Percentiles rank a stretch among this genome's conserved stretches.
phyloP scores from a whole-genome alignment of 2,797 vertebrate species.

The Artibeus jamaicensis region DNA sequence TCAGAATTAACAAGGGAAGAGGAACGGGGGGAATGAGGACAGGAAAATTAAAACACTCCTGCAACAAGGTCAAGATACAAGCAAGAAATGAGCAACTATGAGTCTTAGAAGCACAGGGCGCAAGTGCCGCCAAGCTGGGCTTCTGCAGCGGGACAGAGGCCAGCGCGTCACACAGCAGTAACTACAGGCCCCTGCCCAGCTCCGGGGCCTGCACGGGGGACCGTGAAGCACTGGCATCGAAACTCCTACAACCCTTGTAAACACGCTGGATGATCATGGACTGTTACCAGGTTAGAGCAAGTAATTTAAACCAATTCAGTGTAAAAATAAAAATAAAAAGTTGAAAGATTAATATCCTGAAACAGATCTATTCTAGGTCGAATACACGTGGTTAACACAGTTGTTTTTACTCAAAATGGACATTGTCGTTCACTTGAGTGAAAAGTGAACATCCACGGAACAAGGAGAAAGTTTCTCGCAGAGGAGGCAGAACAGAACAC shows the following conservation, averaged over 20 bases:
- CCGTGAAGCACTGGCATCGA: background rate
- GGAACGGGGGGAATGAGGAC: background rate
- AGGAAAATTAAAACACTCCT: background rate
- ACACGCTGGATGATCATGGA: background rate
- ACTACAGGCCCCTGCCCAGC: background rate
- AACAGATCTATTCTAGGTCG: background rate
- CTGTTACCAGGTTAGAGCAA: background rate
- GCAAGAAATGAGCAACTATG: background rate
- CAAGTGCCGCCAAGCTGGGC: background rate
- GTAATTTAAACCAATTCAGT: background rate
- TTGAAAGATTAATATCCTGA: background rate
- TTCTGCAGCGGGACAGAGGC: background rate
- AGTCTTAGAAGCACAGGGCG: constrained; percentile 22
- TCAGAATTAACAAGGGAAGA: constrained; percentile 48
- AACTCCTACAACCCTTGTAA: background rate
- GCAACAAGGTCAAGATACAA: background rate
- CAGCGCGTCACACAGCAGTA: background rate
- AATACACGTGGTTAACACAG: background rate
- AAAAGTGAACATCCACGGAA: constrained; percentile 43
- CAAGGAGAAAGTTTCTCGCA: constrained; percentile 1
- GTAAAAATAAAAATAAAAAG: background rate
- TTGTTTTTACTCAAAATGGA: constrained; percentile 1
- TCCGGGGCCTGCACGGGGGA: background rate
- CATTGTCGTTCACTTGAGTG: constrained; percentile 26
- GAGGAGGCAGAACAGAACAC: background rate